Percentiles rank a stretch among this genome's conserved stretches.
Evolutionary conservation across 1,140 invertebrate genomes (phyloP).

Genomic region (Lordiphosa mommai): DNA sequence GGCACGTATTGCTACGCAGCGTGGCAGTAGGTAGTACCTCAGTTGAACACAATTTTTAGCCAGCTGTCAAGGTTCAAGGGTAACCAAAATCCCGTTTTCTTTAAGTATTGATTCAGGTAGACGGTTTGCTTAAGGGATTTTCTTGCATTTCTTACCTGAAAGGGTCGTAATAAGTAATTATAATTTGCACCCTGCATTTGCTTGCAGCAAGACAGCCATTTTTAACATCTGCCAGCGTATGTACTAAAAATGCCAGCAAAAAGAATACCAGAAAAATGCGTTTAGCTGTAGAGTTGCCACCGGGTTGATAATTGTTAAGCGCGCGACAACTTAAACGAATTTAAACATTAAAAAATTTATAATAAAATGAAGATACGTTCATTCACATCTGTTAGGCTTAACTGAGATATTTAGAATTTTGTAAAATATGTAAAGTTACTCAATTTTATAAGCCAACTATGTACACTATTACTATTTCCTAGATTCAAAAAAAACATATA

Average conservation of each 20-base stretch:
- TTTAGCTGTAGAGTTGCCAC: not conserved
- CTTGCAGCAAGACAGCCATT: not conserved
- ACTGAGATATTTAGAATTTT: no score
- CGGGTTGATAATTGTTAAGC: not conserved
- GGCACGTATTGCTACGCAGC: constrained; percentile 35
- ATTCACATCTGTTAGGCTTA: no score
- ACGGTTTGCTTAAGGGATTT: not conserved
- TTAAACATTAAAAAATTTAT: no score
- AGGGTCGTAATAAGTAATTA: not conserved
- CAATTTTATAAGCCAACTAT: no score
- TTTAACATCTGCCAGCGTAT: not conserved
- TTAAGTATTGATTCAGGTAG: not conserved
- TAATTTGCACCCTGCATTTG: constrained; percentile 18
- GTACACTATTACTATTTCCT: no score
- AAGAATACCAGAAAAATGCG: not conserved
- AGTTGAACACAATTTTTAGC: not conserved
- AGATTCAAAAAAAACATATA: no score
- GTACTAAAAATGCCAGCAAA: not conserved
- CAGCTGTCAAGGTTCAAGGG: constrained; percentile 3
- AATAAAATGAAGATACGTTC: no score
- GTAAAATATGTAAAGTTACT: no score
- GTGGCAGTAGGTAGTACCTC: constrained; percentile 17
- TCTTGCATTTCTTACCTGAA: not conserved
- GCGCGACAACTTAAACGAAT: not conserved
- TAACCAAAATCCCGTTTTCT: not conserved